Evolutionary conservation across 2,113 vertebrate species (phyloP), one percentile per base, ranked within the genome.

Genomic region (Callipepla squamata): DNA sequence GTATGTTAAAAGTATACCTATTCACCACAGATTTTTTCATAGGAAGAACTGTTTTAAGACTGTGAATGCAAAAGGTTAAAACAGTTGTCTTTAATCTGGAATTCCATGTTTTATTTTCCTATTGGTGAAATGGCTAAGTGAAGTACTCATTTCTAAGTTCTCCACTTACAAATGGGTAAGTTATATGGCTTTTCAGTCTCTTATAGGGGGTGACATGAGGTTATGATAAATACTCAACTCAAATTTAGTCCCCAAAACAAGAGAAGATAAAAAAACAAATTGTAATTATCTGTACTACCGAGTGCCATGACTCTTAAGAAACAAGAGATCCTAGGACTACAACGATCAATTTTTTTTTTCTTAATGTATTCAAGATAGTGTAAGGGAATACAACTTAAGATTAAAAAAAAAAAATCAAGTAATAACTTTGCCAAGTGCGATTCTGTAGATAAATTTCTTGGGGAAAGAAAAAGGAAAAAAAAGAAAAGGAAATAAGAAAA

Each of bases 11-110:
- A 40, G 17, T 62, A 65, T 19, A 40, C 17, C 10, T 51, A 36
- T 32, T 79, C 22, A 55, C 4, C 1, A 0, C 7, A 6, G 34
- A 5, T 28, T 36, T 67, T 38, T 23, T 26, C 18, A n/a, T 66
- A 57, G 30, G 7, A 85, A 61, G 12, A 15, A 68, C 6, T 61
- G 19, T 26, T 80, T 61, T 50, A 61, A 55, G 4, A 9, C 72
- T 12, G 26, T 51, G 17, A 62, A 57, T 58, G 17, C 9, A 77
- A 44, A 88, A 11, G 53, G 13, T 17, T 47, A 23, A 85, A 81
- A 80, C 67, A 6, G 3, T 28, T 76, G 26, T 30, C 14, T 79
- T 25, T 3, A 36, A 10, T 40, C 48, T 74, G 14, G 18, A 66
- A 67, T 67, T 66, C 7, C 11, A 51, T 8, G 48, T 72, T 28